Evolutionary conservation across 2,888 invertebrate species (phyloP).

Genomic region (Sussaba pulchella): DNA sequence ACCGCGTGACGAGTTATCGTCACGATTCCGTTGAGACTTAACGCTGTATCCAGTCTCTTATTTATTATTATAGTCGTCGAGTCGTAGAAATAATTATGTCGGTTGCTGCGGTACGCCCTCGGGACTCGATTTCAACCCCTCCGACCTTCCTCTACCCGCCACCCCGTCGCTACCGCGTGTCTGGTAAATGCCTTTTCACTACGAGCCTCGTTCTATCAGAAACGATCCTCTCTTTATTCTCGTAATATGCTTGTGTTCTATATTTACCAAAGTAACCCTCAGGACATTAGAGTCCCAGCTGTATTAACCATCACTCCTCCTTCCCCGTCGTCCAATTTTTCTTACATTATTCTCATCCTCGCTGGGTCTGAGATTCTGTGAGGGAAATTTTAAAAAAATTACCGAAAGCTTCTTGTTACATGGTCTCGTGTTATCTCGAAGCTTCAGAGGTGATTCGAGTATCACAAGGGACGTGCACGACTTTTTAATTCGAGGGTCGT

Average conservation of each 20-base stretch:
- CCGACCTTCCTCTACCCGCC: conserved; percentile 3
- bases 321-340: conserved; percentile 7
- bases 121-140: conserved; percentile 35
- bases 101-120: conserved; percentile 44
- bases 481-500: conserved; percentile 1
- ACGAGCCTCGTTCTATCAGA: conserved; percentile 13
- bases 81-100: conserved; percentile 49
- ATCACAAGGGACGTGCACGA: background rate
- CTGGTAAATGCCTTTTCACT: conserved; percentile 19
- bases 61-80: conserved; percentile 54
- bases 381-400: conserved; percentile 22
- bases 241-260: conserved; percentile 32
- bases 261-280: conserved; percentile 42
- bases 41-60: conserved; percentile 26
- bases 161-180: background rate
- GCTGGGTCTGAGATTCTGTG: background rate
- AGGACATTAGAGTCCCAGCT: conserved; percentile 37
- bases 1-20: background rate
- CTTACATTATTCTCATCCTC: no score
- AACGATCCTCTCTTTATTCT: conserved; percentile 28
- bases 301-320: conserved; percentile 20
- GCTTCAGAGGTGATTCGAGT: background rate
- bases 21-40: background rate
- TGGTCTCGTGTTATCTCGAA: background rate
- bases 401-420: conserved; percentile 7